Evolutionary conservation across 1,140 invertebrate genomes (phyloP).

Genomic region (Palaemon carinicauda): DNA sequence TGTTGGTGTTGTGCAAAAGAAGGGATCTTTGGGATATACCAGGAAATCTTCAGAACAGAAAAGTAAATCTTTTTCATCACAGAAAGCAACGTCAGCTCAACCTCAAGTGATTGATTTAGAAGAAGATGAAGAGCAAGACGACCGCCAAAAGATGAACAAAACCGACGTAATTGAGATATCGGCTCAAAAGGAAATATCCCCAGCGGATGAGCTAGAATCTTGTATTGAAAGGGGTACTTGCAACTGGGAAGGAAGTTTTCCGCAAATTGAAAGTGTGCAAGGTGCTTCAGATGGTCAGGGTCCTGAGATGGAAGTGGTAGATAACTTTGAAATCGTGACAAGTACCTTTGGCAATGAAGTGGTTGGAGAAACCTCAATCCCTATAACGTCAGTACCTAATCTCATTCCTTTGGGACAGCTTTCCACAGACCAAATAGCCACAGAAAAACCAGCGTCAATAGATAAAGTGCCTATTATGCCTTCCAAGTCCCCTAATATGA

Average conservation of each 20-base stretch:
- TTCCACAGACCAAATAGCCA: too few species aligned
- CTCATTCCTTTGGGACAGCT: too few species aligned
- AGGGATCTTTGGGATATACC: background rate
- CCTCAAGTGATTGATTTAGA: slow-evolving; percentile 49
- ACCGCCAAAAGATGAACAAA: background rate
- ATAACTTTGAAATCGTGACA: too few species aligned
- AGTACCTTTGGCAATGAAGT: too few species aligned
- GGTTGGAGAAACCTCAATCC: too few species aligned
- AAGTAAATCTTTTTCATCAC: background rate
- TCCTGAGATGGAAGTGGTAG: background rate
- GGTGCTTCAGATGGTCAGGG: slow-evolving; percentile 32
- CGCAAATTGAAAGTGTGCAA: slow-evolving; percentile 9
- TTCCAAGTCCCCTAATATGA: too few species aligned
- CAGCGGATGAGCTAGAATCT: background rate
- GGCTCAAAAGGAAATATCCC: background rate
- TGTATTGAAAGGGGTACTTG: slow-evolving; percentile 12
- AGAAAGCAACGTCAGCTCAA: background rate
- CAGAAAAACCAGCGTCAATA: too few species aligned
- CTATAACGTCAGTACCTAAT: too few species aligned
- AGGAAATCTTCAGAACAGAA: background rate
- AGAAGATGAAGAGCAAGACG: slow-evolving; percentile 37
- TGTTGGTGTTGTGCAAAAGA: slow-evolving; percentile 54
- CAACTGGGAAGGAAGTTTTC: slow-evolving; percentile 21
- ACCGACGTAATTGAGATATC: background rate
- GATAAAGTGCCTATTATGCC: too few species aligned